Evolutionary conservation across 2,113 vertebrate species (phyloP), one percentile per base, ranked within the genome.

Genomic region (Sciurus niger): DNA sequence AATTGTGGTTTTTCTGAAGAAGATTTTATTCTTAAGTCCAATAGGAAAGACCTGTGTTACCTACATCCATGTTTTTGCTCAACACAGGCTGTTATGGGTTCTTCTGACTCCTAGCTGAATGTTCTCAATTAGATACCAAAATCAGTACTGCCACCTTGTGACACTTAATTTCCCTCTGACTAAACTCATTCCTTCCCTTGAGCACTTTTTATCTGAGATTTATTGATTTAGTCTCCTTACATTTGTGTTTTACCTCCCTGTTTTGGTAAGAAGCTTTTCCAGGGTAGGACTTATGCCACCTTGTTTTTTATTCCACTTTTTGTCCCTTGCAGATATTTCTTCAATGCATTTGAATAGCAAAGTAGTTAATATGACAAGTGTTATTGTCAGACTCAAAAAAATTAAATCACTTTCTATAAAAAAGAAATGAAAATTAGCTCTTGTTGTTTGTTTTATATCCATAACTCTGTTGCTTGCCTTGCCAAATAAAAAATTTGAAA

Each of bases 81-180:
- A 72, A 1, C 6, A 73, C 17, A 67, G 16, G 4, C 55, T 25
- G 14, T 8, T 90, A 70, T 46, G 17, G 17, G 24, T 55, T 85
- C 48, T 63, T 73, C 24, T 72, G 2, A 22, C 2, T 24, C 16
- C 17, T 63, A 67, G 51, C 40, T 43, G 7, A 53, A 8, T 67
- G 11, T 55, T 93, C 17, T 76, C 14, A 65, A 2, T 89, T 55
- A 43, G 14, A 8, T 80, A 63, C 14, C 3, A 8, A 53, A 22
- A 1, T 46, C 89, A 53, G 16, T 78, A 77, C 90, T 96, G 94
- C 97, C 96, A 87, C 84, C 94, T 88, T 46, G 91, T 97, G 97
- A 40, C 72, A 4, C 1, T 90, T 89, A 58, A 8, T 22, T 77
- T 94, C 94, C 65, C 80, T 37, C 83, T 34, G 55, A 6, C 13